phyloP scores from a whole-genome alignment of 2,888 invertebrate species.

The Trachelus tabidus region DNA sequence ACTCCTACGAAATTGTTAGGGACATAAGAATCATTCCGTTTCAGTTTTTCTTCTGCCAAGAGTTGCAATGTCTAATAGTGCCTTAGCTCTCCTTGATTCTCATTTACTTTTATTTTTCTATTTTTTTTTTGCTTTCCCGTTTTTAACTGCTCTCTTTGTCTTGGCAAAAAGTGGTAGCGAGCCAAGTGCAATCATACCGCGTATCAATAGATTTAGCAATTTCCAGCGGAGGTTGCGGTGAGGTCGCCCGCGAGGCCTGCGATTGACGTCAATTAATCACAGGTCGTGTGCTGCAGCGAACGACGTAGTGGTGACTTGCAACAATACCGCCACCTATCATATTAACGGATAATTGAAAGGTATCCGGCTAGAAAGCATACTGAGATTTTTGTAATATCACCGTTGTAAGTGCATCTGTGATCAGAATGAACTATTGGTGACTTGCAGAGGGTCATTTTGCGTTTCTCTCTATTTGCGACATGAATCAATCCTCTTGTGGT shows the following conservation, averaged over 20 bases:
- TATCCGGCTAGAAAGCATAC: slow-evolving; percentile 61
- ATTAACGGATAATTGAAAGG: slow-evolving; percentile 66
- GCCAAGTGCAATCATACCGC: background rate
- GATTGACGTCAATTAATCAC: slow-evolving; percentile 66
- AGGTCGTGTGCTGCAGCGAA: slow-evolving; percentile 56
- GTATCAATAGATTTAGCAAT: slow-evolving; percentile 42
- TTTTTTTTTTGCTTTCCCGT: background rate
- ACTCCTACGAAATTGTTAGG: background rate
- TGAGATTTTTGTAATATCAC: slow-evolving; percentile 60
- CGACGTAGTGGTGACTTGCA: slow-evolving; percentile 64
- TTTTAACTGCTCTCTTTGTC: background rate
- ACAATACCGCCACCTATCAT: slow-evolving; percentile 57
- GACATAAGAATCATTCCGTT: background rate
- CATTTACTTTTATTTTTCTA: background rate
- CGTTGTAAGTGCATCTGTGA: slow-evolving; percentile 24
- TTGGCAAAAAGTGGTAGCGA: background rate
- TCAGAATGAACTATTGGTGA: slow-evolving; percentile 56
- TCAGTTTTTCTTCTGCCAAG: background rate
- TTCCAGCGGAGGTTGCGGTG: slow-evolving; percentile 19
- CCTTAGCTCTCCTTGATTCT: background rate
- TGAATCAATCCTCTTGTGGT: slow-evolving; percentile 24
- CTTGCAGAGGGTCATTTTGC: slow-evolving; percentile 47
- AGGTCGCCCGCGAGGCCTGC: slow-evolving; percentile 46
- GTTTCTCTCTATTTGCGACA: background rate
- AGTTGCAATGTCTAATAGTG: background rate